Evolutionary conservation across 2,888 invertebrate species (phyloP).

Genomic region (Carabus problematicus): DNA sequence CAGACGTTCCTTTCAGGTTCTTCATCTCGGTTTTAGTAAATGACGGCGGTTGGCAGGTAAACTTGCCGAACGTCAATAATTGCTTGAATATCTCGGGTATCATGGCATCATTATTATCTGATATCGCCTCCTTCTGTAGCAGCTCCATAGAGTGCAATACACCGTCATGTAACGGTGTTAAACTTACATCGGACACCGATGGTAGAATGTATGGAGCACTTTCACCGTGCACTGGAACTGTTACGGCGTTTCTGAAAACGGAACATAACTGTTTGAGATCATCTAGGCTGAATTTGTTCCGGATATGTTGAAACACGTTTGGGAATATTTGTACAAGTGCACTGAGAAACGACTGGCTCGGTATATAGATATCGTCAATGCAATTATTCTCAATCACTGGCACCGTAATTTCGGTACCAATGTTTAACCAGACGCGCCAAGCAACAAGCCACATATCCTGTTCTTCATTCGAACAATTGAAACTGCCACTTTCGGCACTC

Average conservation of each 20-base stretch:
- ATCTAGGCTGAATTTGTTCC: constrained; percentile 66
- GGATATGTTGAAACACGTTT: constrained; percentile 88
- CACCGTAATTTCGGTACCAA: constrained; percentile 80
- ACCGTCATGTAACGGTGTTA: constrained; percentile 85
- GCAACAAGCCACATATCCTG: constrained; percentile 79
- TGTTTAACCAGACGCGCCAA: constrained; percentile 88
- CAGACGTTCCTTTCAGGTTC: constrained; percentile 58
- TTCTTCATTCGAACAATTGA: constrained; percentile 57
- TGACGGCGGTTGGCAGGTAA: constrained; percentile 72
- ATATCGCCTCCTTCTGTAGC: constrained; percentile 78
- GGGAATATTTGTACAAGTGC: constrained; percentile 96
- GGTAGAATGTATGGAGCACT: constrained; percentile 83
- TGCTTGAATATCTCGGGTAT: constrained; percentile 73
- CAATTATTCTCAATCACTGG: constrained; percentile 60
- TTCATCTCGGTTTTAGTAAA: constrained; percentile 65
- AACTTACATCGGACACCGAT: constrained; percentile 77
- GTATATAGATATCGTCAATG: constrained; percentile 74
- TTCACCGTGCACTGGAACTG: constrained; percentile 82
- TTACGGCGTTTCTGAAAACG: constrained; percentile 78
- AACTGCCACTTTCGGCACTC: constrained; percentile 55
- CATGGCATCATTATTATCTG: constrained; percentile 65
- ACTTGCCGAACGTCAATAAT: constrained; percentile 70
- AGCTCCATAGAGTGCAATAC: constrained; percentile 86
- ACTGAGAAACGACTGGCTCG: constrained; percentile 92
- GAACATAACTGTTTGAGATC: constrained; percentile 83